Evolutionary conservation across 2,888 invertebrate genomes (phyloP), one percentile per base, ranked within the genome.

Genomic region (Leptopilina myrica): DNA sequence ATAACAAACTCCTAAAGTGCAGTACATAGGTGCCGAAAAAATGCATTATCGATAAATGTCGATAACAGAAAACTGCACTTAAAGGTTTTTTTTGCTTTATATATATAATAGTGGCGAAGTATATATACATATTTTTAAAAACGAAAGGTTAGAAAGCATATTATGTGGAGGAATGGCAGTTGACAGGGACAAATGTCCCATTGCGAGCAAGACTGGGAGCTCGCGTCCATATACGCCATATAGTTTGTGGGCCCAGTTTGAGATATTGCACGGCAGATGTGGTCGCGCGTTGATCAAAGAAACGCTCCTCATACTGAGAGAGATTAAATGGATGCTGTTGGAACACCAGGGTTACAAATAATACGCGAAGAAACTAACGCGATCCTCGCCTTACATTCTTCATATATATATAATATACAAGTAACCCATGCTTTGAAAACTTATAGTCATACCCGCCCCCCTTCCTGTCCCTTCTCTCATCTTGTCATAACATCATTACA

Each of bases 231-330:
- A 43, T 43, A 90, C 86, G 89, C 88, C 88, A 33, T 33, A 33
- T 33, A 87, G 88, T 89, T 89, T 88, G 88, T 87, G 87, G 88
- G 88, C 86, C 86, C 85, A 84, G 87, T 87, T 88, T 90, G 90
- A 90, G 90, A 90, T 90, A 90, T 90, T 90, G 89, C 90, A 86
- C 87, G 88, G 90, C 90, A 90, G 90, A 90, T 90, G 90, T 90
- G 90, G 90, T 90, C 89, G 90, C 90, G 90, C 89, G 89, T 87
- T 90, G 90, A 90, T 90, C 90, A 90, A 90, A 90, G 90, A 90
- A 90, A 90, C 89, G 87, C 89, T 90, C 87, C 88, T 89, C 89
- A 33, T 33, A 89, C 88, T 88, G 89, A 89, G 90, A 90, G 89
- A 90, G 90, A 90, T 90, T 90, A 90, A 90, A 90, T 90, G 90